These are phyloP conservation scores for Ptychoptera albimana DNA, from an alignment of 2,888 invertebrate genomes.

Conservation along the genomic window DNA sequence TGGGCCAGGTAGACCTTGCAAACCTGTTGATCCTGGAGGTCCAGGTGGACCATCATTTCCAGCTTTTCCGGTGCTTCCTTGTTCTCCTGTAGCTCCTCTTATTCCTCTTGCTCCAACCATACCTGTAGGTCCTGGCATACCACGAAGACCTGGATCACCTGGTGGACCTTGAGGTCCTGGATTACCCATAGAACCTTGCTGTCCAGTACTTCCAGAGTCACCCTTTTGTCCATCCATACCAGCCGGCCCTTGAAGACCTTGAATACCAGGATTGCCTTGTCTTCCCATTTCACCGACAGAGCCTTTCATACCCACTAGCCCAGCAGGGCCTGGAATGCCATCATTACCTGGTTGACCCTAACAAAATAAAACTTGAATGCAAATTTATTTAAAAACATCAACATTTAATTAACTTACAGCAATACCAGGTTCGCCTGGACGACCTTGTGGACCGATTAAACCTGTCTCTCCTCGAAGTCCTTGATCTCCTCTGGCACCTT, in stretches of 20 bases:
- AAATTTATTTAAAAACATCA: not conserved
- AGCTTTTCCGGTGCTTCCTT: constrained; percentile 53
- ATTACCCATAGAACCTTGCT: constrained; percentile 39
- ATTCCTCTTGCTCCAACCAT: constrained; percentile 16
- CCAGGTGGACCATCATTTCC: constrained; percentile 61
- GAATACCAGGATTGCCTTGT: constrained; percentile 46
- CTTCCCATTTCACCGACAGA: constrained; percentile 51
- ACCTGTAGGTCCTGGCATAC: constrained; percentile 20
- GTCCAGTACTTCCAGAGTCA: constrained; percentile 52
- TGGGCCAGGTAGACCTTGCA: constrained; percentile 45
- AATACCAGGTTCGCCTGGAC: constrained; percentile 58
- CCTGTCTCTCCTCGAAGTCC: constrained; percentile 63
- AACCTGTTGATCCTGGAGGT: constrained; percentile 45
- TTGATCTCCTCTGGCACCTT: constrained; percentile 59
- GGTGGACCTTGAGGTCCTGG: constrained; percentile 41
- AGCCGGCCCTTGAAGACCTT: constrained; percentile 52
- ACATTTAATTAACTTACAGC: constrained; percentile 34
- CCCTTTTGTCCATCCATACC: constrained; percentile 65
- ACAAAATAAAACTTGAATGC: not conserved
- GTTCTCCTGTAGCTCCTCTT: constrained; percentile 40
- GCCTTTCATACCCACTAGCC: constrained; percentile 54
- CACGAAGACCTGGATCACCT: constrained; percentile 27
- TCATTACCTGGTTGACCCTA: constrained; percentile 56
- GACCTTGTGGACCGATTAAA: constrained; percentile 57
- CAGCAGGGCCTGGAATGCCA: constrained; percentile 51